Evolutionary conservation across 2,797 vertebrate genomes (phyloP), one percentile per base, ranked within the genome.

Genomic region (Pelodytes ibericus): DNA sequence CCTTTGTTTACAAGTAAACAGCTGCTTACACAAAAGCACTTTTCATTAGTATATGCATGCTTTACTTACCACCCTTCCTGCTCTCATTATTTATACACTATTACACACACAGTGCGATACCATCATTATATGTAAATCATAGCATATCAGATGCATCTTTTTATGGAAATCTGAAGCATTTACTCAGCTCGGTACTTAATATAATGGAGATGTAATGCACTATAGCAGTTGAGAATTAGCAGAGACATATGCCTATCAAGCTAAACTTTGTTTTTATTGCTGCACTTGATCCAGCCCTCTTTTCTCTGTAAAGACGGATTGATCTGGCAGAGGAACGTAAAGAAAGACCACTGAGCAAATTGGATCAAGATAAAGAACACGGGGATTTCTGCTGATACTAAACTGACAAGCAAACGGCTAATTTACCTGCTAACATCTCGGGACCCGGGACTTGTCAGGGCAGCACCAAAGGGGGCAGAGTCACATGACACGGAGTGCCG

Each of bases 181-280:
- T 18, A 20, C 4, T n/a, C 13, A 22, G 58, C 27, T 29, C 16
- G n/a, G 11, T 61, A 61, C 31, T 61, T 61, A 61, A 30, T 15
- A n/a, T 30, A 30, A 61, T 61, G 29, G 58, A 16, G 3, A n/a
- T 18, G 29, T 31, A 61, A n/a, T 18, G 20, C 20, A 61, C 58
- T 31, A 7, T 61, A 61, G 29, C 58, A 31, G n/a, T 20, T 61
- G 26, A 61, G 58, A 61, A 31, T 33, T 1, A 61, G n/a, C 18
- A 61, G n/a, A n/a, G 58, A 61, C 58, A 31, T 30, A 30, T 61
- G 58, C 29, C 58, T 31, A 61, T 61, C 58, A 33, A 61, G 29
- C 5, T 13, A 27, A 58, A 15, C 25, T 10, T 2, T 61, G 31
- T 61, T 11, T 30, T 31, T 61, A 61, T n/a, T 61, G 58, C 16